Conservation (phyloP, 2,888 invertebrate species). For the Diarsia dahlii region DNA sequence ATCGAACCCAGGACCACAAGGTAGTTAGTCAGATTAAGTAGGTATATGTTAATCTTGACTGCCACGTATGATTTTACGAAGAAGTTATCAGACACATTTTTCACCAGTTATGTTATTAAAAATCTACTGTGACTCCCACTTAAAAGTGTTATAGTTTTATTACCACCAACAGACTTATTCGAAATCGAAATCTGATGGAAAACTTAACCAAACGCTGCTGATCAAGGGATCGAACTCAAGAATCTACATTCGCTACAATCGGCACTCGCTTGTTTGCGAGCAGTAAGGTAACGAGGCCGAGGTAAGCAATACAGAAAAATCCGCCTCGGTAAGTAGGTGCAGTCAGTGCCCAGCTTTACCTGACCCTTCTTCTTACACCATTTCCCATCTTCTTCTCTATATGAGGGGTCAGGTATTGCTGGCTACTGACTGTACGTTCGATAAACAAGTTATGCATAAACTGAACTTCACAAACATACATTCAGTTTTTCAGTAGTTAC, state of each 20-base stretch:
- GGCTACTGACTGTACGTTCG: not conserved
- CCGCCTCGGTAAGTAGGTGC: not conserved
- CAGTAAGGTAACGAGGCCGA: not conserved
- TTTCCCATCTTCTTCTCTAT: too few species aligned
- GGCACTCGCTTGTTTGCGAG: not conserved
- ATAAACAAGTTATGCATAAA: constrained; percentile 20
- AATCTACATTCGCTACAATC: not conserved
- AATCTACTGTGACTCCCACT: not conserved
- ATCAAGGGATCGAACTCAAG: not conserved
- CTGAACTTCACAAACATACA: constrained; percentile 21
- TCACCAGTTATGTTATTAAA: not conserved
- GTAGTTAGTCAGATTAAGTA: too few species aligned
- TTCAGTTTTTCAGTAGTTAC: constrained; percentile 45
- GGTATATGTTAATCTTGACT: not conserved
- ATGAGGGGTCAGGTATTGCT: too few species aligned
- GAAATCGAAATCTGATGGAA: not conserved
- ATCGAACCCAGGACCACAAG: too few species aligned
- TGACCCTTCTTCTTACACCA: too few species aligned
- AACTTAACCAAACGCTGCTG: not conserved
- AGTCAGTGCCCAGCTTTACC: too few species aligned
- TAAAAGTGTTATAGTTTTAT: not conserved
- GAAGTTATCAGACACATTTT: not conserved
- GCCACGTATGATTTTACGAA: not conserved
- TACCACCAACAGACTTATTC: not conserved
- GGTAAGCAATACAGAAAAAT: not conserved